These are phyloP conservation scores for Mechanitis mazaeus DNA, from an alignment of 2,888 invertebrate genomes.

Conservation along the genomic window DNA sequence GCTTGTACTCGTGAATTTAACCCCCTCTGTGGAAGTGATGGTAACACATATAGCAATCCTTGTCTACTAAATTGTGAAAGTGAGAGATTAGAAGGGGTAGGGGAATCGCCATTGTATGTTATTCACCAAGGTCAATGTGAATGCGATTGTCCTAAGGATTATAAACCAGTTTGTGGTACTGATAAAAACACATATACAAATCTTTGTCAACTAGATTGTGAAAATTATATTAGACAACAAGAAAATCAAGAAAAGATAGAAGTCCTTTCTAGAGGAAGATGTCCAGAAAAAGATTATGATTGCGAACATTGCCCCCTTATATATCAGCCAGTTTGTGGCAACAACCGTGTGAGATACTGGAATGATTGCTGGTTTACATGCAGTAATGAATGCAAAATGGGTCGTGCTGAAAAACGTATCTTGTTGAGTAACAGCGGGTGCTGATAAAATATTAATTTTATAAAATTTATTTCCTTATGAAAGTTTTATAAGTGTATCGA, in stretches of 20 bases:
- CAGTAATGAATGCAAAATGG: constrained; percentile 17
- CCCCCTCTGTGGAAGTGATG: constrained; percentile 38
- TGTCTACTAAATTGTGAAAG: constrained; percentile 39
- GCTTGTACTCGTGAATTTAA: constrained; percentile 18
- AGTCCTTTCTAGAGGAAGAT: constrained; percentile 19
- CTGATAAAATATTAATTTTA: neutral
- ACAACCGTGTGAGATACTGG: constrained; percentile 34
- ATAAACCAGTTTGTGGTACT: constrained; percentile 35
- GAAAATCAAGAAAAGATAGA: constrained; percentile 7
- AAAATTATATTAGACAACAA: constrained; percentile 25
- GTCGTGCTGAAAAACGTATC: neutral
- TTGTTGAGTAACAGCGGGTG: neutral
- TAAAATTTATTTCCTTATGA: neutral
- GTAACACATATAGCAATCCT: constrained; percentile 37
- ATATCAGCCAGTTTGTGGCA: constrained; percentile 34
- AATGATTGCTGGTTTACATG: constrained; percentile 37
- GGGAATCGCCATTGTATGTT: constrained; percentile 16
- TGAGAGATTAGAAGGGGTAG: constrained; percentile 30
- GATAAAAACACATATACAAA: constrained; percentile 37
- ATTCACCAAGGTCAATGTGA: constrained; percentile 26
- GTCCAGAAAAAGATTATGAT: constrained; percentile 18
- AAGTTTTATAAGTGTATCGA: too few species aligned
- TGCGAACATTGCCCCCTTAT: constrained; percentile 26
- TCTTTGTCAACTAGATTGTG: constrained; percentile 31
- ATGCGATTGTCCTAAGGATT: constrained; percentile 23